Conservation (phyloP, 1,140 invertebrate genomes). For the Panagrolaimus sp. region DNA sequence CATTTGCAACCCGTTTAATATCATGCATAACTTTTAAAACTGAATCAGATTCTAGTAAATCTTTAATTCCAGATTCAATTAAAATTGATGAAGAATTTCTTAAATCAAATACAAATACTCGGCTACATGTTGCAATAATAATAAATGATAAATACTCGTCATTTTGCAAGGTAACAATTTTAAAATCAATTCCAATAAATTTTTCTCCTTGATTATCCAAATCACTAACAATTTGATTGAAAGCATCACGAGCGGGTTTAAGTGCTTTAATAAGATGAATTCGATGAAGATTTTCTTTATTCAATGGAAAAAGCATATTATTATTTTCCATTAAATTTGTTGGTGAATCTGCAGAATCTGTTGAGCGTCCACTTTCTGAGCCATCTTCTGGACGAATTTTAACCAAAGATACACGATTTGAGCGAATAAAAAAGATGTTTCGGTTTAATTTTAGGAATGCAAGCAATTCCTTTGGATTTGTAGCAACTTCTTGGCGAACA, state of each 20-base stretch:
- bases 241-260: conserved; percentile 43
- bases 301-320: conserved; percentile 55
- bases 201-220: conserved; percentile 25
- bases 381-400: conserved; percentile 54
- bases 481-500: conserved; percentile 58
- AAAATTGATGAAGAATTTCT: conserved; percentile 76
- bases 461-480: conserved; percentile 58
- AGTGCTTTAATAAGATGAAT: conserved; percentile 54
- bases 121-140: conserved; percentile 59
- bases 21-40: conserved; percentile 90
- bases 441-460: conserved; percentile 57
- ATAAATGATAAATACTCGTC: conserved; percentile 52
- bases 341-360: conserved; percentile 33
- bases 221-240: conserved; percentile 24
- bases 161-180: conserved; percentile 42
- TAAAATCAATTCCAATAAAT: conserved; percentile 56
- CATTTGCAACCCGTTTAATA: conserved; percentile 82
- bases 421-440: conserved; percentile 57
- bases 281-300: conserved; percentile 49
- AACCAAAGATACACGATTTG: conserved; percentile 55
- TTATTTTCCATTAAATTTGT: conserved; percentile 40
- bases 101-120: conserved; percentile 74
- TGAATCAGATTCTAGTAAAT: conserved; percentile 72
- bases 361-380: conserved; percentile 59
- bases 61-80: conserved; percentile 71